A percentile compares a stretch with the other conserved stretches of the same genome.
These are phyloP conservation scores for Epinephelus cyanopodus DNA, from an alignment of 2,113 vertebrate species.

Conservation along the genomic window DNA sequence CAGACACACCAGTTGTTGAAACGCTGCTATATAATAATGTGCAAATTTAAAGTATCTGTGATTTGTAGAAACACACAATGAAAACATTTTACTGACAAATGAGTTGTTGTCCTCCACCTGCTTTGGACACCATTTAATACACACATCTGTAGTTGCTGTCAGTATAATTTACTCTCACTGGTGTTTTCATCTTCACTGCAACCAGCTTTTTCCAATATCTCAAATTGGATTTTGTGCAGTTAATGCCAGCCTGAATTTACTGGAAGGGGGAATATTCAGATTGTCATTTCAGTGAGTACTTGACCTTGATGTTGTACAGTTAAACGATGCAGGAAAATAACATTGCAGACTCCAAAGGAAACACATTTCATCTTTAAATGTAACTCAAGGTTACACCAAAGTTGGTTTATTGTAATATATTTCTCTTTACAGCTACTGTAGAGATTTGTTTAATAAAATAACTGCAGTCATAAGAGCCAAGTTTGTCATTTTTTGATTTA, in stretches of 20 bases:
- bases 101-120: too few relatives aligned
- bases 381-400: background rate
- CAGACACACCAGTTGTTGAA: too few relatives aligned
- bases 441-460: background rate
- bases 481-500: constrained; percentile 5
- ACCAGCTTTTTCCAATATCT: background rate
- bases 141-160: background rate
- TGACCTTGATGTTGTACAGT: constrained; percentile 72
- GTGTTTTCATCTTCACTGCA: background rate
- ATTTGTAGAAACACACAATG: too few relatives aligned
- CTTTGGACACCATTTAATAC: background rate
- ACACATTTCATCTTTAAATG: background rate
- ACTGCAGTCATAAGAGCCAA: background rate
- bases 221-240: constrained; percentile 5
- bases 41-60: too few relatives aligned
- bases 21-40: too few relatives aligned
- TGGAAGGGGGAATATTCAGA: constrained; percentile 17
- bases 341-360: background rate
- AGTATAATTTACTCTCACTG: background rate
- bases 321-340: background rate
- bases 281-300: constrained; percentile 82
- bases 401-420: background rate
- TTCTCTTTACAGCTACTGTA: background rate
- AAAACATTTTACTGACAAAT: too few relatives aligned
- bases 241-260: background rate